phyloP scores from a whole-genome alignment of 2,888 invertebrate genomes.

The Morpho achilles region DNA sequence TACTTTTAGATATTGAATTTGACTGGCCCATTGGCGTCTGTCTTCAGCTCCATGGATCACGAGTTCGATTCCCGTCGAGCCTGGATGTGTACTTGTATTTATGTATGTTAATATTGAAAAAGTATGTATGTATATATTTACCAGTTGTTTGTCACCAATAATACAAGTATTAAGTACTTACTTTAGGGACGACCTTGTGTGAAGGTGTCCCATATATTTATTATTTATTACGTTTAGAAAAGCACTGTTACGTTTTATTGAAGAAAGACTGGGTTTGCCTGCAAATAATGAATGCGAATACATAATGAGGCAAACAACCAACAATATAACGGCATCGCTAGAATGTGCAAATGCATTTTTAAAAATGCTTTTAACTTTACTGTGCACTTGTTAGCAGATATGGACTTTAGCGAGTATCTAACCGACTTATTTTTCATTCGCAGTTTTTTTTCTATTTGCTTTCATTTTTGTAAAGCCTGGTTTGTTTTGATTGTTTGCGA shows the following conservation, averaged over 20 bases:
- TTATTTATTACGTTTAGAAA: too few species aligned
- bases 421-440: background rate
- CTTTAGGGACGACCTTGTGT: too few species aligned
- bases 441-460: background rate
- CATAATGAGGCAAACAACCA: slow-evolving; percentile 3
- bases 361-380: slow-evolving; percentile 9
- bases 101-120: too few species aligned
- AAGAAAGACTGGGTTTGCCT: slow-evolving; percentile 5
- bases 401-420: slow-evolving; percentile 5
- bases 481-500: background rate
- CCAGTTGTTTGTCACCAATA: too few species aligned
- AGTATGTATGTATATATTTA: too few species aligned
- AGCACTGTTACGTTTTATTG: slow-evolving; percentile 2
- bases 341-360: slow-evolving; percentile 12
- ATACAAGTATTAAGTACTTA: too few species aligned
- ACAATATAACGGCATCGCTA: slow-evolving; percentile 4
- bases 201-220: too few species aligned
- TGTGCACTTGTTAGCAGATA: slow-evolving; percentile 13
- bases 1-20: too few species aligned
- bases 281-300: slow-evolving; percentile 13
- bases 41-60: too few species aligned
- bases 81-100: too few species aligned
- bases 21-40: too few species aligned
- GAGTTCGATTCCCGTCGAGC: too few species aligned
- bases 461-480: background rate